Percentiles rank a stretch among this genome's conserved stretches.
Conservation (phyloP, 2,797 vertebrate genomes). For the Lepilemur ruficaudatus region DNA sequence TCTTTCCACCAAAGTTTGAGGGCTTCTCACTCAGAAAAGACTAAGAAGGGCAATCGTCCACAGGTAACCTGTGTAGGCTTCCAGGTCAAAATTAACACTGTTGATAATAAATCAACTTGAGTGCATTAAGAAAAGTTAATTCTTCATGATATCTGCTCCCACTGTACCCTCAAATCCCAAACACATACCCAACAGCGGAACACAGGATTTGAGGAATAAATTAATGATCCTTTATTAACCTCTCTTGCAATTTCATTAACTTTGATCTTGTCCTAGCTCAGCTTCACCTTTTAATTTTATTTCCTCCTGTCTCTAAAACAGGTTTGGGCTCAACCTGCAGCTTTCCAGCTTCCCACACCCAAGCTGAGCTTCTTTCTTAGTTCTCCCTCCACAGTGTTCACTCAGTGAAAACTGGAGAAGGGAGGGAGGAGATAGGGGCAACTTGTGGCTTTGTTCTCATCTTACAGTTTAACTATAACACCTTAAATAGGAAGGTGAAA, state of each 20-base stretch:
- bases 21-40: slow-evolving; percentile 42
- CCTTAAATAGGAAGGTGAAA: not conserved
- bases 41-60: not conserved
- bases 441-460: not conserved
- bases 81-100: not conserved
- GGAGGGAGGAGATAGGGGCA: not conserved
- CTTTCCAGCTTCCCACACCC: not conserved
- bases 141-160: not conserved
- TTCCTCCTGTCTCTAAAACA: not conserved
- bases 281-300: slow-evolving; percentile 13
- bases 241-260: not conserved
- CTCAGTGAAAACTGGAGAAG: not conserved
- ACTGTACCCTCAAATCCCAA: not conserved
- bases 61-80: not conserved
- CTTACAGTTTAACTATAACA: slow-evolving; percentile 23
- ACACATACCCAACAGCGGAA: not conserved
- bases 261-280: slow-evolving; percentile 6
- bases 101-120: not conserved
- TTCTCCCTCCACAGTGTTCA: not conserved
- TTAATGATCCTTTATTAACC: not conserved
- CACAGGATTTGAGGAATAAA: not conserved
- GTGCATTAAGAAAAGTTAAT: not conserved
- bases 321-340: not conserved
- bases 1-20: not conserved
- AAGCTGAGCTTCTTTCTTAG: not conserved